A percentile compares a stretch with the other conserved stretches of the same genome.
phyloP scores from a whole-genome alignment of 1,140 invertebrate genomes.

The Pararge aegeria region DNA sequence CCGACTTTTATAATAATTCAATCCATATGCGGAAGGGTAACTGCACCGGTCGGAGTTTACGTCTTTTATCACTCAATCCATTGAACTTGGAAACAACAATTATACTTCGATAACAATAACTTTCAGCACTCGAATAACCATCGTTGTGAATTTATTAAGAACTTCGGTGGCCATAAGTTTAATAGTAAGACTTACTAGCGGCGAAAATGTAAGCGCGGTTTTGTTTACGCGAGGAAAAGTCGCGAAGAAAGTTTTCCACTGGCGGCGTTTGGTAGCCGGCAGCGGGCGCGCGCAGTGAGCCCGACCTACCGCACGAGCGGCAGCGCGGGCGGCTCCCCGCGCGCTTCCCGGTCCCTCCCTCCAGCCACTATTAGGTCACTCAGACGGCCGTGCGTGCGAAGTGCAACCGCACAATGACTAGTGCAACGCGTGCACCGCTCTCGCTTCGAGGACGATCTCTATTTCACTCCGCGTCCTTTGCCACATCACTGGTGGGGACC shows the following conservation, averaged over 20 bases:
- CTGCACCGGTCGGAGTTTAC: constrained; percentile 52
- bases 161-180: constrained; percentile 4
- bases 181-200: constrained; percentile 22
- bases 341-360: constrained; percentile 71
- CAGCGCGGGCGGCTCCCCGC: constrained; percentile 60
- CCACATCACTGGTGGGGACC: constrained; percentile 76
- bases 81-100: constrained; percentile 17
- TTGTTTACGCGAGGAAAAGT: constrained; percentile 74
- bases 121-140: constrained; percentile 10
- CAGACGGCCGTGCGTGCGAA: constrained; percentile 71
- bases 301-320: constrained; percentile 75
- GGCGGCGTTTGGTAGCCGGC: constrained; percentile 50
- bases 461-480: constrained; percentile 77
- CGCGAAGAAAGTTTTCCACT: constrained; percentile 76
- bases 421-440: constrained; percentile 77
- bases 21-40: constrained; percentile 73
- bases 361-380: constrained; percentile 77
- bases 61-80: constrained; percentile 38
- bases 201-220: constrained; percentile 37
- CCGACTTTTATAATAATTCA: constrained; percentile 77
- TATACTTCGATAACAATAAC: background rate
- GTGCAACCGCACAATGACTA: constrained; percentile 75
- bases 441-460: constrained; percentile 79
- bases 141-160: constrained; percentile 8
- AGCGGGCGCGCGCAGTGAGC: constrained; percentile 71